These are phyloP conservation scores for Drosophila pandora DNA, from an alignment of 1,140 invertebrate genomes.

Conservation along the genomic window DNA sequence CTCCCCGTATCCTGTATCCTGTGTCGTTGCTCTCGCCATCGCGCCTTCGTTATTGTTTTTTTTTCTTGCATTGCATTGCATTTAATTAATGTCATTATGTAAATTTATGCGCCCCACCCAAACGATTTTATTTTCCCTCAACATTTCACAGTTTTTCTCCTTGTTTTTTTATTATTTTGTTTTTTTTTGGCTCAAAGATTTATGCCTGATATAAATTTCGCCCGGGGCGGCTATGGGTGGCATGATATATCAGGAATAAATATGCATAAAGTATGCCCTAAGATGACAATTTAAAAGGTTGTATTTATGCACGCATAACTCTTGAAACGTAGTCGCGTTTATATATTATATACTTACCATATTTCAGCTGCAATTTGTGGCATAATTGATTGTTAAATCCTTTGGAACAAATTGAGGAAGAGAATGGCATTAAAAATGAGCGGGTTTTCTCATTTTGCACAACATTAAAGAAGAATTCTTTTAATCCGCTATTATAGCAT, in stretches of 20 bases:
- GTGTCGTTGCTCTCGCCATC: not conserved
- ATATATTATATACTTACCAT: not conserved
- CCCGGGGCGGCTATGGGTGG: slow-evolving; percentile 13
- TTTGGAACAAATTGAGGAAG: not conserved
- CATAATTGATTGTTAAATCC: slow-evolving; percentile 49
- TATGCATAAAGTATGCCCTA: slow-evolving; percentile 51
- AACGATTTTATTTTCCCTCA: slow-evolving; percentile 52
- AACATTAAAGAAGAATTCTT: not conserved
- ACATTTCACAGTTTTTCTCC: slow-evolving; percentile 35
- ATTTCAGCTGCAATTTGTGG: slow-evolving; percentile 36
- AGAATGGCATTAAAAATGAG: not conserved
- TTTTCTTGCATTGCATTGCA: slow-evolving; percentile 50
- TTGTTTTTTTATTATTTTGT: slow-evolving; percentile 21
- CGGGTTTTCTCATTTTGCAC: slow-evolving; percentile 1
- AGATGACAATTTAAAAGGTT: slow-evolving; percentile 57
- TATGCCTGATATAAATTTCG: slow-evolving; percentile 67
- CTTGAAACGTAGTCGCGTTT: slow-evolving; percentile 22
- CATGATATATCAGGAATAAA: slow-evolving; percentile 37
- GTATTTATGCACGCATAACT: slow-evolving; percentile 36
- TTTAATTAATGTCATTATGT: slow-evolving; percentile 80
- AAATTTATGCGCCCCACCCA: slow-evolving; percentile 69
- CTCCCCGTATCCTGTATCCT: not conserved
- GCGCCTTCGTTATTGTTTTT: not conserved
- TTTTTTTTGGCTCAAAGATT: slow-evolving; percentile 45
- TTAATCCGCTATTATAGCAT: slow-evolving; percentile 1